A percentile compares a stretch with the other conserved stretches of the same genome.
These are phyloP conservation scores for Uromys caudimaculatus DNA, from an alignment of 2,797 vertebrate species.

Conservation along the genomic window DNA sequence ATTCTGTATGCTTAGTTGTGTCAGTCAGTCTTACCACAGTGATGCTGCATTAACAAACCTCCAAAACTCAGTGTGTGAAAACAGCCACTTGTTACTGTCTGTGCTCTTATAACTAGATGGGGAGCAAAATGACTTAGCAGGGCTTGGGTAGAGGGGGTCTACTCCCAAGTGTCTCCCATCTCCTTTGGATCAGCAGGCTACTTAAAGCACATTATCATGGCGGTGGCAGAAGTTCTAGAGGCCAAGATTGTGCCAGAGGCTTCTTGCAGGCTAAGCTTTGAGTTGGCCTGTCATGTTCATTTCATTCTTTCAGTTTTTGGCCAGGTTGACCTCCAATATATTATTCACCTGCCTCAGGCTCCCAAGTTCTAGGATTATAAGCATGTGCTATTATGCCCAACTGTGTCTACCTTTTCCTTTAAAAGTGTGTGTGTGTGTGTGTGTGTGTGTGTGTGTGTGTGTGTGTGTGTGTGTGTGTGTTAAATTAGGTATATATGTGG, in stretches of 20 bases:
- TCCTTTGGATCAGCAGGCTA: not conserved
- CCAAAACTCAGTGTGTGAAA: not conserved
- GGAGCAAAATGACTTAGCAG: not conserved
- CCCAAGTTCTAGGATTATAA: not conserved
- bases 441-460: not conserved
- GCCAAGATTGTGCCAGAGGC: not conserved
- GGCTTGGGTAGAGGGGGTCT: not conserved
- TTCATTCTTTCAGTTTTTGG: not conserved
- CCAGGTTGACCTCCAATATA: not conserved
- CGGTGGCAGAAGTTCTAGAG: not conserved
- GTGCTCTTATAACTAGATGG: not conserved
- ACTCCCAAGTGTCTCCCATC: not conserved
- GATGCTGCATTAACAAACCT: constrained; percentile 6
- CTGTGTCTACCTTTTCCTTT: not conserved
- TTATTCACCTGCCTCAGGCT: not conserved
- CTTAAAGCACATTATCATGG: not conserved
- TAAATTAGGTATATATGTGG: not conserved
- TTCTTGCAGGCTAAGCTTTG: not conserved
- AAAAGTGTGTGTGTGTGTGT: not conserved
- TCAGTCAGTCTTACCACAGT: not conserved
- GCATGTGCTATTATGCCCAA: not conserved
- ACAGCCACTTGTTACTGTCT: not conserved
- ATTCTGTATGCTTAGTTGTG: not conserved
- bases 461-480: not conserved
- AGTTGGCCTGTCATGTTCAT: not conserved